phyloP scores from a whole-genome alignment of 2,113 vertebrate species.

The Sphyrna mokarran region DNA sequence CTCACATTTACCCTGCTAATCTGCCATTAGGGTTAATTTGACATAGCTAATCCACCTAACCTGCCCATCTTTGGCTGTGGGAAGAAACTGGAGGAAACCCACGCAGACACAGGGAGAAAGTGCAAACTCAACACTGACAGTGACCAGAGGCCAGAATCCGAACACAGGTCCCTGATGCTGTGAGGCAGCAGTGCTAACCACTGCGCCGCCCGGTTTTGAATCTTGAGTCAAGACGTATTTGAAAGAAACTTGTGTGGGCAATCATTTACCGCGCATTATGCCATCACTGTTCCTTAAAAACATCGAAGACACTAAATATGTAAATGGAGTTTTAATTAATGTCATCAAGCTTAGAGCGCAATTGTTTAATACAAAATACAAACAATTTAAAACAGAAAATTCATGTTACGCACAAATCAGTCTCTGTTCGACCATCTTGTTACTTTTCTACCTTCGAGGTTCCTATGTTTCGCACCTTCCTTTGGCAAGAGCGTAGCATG shows the following conservation, averaged over 20 bases:
- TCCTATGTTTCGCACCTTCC: background rate
- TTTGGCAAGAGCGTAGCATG: background rate
- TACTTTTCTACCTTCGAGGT: background rate
- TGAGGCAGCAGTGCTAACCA: no score
- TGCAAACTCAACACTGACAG: no score
- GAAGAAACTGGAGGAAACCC: no score
- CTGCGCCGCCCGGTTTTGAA: background rate
- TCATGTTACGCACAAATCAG: background rate
- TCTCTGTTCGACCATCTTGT: background rate
- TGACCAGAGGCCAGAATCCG: no score
- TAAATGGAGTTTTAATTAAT: background rate
- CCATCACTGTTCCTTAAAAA: background rate
- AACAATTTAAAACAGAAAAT: conserved; percentile 19
- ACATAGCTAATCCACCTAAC: no score
- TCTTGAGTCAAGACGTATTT: background rate
- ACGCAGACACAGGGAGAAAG: no score
- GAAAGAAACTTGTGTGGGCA: no score
- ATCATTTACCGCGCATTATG: background rate
- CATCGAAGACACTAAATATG: background rate
- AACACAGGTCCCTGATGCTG: no score
- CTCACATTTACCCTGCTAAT: no score
- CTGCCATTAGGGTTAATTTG: no score
- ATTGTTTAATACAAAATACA: conserved; percentile 2
- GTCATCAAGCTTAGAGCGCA: background rate
- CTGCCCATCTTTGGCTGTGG: no score